phyloP scores from a whole-genome alignment of 1,140 invertebrate species.

The Tribolium madens region DNA sequence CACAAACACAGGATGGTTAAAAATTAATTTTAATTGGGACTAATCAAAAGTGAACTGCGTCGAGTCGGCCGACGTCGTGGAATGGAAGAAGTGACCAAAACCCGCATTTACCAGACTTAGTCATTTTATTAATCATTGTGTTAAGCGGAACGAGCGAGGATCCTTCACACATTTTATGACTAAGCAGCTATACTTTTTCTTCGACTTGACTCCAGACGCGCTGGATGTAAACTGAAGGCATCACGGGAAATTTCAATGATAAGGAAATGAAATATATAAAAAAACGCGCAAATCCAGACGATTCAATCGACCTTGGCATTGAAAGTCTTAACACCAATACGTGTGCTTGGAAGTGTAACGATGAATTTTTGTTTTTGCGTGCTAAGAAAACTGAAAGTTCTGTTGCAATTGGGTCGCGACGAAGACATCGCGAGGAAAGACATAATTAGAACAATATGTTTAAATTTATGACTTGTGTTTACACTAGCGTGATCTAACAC shows the following conservation, averaged over 20 bases:
- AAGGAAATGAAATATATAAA: not conserved
- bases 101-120: conserved; percentile 47
- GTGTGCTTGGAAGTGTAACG: not conserved
- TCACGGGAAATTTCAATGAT: not conserved
- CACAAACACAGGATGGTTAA: conserved; percentile 62
- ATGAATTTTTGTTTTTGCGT: not conserved
- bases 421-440: conserved; percentile 1
- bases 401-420: not conserved
- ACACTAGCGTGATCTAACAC: conserved; percentile 26
- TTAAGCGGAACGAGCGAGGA: conserved; percentile 8
- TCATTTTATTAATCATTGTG: conserved; percentile 48
- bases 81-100: conserved; percentile 33
- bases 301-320: conserved; percentile 7
- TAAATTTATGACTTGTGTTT: conserved; percentile 29
- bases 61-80: conserved; percentile 1
- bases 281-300: too few species aligned
- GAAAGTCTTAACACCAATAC: not conserved
- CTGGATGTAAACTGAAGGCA: not conserved
- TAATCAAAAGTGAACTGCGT: conserved; percentile 47
- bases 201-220: not conserved
- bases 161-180: conserved; percentile 9
- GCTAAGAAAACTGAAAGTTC: conserved; percentile 27
- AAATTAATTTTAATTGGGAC: conserved; percentile 63
- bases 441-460: conserved; percentile 38
- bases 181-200: not conserved